Conservation (phyloP, 2,888 invertebrate species). For the Tipula confusa region DNA sequence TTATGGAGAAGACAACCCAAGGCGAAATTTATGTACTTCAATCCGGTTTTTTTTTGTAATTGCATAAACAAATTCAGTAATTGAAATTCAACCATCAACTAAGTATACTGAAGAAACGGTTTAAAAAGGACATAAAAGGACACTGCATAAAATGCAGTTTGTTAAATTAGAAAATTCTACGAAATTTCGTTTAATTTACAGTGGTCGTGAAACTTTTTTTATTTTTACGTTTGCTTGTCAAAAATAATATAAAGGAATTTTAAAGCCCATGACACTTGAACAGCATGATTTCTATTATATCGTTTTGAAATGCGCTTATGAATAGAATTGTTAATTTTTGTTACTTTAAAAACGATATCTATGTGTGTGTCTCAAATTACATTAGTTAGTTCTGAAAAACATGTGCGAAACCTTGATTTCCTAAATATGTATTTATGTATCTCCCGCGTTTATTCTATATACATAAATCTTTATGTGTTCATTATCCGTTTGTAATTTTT, state of each 20-base stretch:
- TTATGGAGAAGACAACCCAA: not conserved
- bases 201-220: not conserved
- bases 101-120: not conserved
- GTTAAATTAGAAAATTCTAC: not conserved
- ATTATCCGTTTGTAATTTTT: not conserved
- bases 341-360: not conserved
- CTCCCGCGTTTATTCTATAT: not conserved
- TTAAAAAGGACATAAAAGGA: not conserved
- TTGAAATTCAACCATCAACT: not conserved
- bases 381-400: not conserved
- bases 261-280: not conserved
- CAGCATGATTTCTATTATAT: not conserved
- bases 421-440: not conserved
- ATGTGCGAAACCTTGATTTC: not conserved
- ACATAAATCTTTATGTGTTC: not conserved
- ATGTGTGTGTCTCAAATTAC: not conserved
- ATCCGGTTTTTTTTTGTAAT: not conserved
- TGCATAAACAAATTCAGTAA: not conserved
- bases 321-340: not conserved
- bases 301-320: not conserved
- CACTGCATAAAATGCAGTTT: conserved; percentile 1
- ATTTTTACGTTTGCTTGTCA: not conserved
- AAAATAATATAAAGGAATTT: not conserved
- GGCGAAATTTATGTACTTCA: not conserved
- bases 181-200: conserved; percentile 12